Evolutionary conservation across 2,113 vertebrate genomes (phyloP).

Genomic region (Lasiurus cinereus): DNA sequence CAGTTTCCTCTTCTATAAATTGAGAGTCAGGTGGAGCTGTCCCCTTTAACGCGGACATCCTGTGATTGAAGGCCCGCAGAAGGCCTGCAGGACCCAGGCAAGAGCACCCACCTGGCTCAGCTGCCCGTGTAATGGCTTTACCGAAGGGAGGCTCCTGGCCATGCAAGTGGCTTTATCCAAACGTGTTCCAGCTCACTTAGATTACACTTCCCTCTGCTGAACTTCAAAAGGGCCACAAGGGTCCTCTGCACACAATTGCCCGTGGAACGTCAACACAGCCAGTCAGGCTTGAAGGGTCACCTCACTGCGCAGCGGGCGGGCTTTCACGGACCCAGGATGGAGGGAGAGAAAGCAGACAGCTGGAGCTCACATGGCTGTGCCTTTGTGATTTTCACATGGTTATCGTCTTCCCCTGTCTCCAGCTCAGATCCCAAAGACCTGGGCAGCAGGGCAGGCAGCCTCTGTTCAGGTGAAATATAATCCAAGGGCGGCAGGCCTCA

Average conservation of each 20-base stretch:
- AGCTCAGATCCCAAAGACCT: background rate
- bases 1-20: background rate
- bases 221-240: constrained; percentile 65
- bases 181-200: constrained; percentile 44
- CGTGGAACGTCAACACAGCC: rapidly evolving
- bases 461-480: background rate
- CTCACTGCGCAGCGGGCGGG: constrained; percentile 11
- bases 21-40: background rate
- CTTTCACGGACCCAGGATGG: background rate
- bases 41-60: rapidly evolving
- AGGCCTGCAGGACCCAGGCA: background rate
- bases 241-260: constrained; percentile 35
- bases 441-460: background rate
- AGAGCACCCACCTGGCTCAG: background rate
- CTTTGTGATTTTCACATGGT: constrained; percentile 33
- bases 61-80: constrained; percentile 28
- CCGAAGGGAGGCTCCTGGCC: background rate
- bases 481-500: background rate
- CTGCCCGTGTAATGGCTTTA: constrained; percentile 11
- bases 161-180: constrained; percentile 31
- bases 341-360: background rate
- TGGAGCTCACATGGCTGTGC: background rate
- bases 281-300: constrained; percentile 44
- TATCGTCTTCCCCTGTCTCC: background rate
- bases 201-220: constrained; percentile 67